Evolutionary conservation across 2,888 invertebrate genomes (phyloP), one percentile per base, ranked within the genome.

Genomic region (Drosophila longiperda): DNA sequence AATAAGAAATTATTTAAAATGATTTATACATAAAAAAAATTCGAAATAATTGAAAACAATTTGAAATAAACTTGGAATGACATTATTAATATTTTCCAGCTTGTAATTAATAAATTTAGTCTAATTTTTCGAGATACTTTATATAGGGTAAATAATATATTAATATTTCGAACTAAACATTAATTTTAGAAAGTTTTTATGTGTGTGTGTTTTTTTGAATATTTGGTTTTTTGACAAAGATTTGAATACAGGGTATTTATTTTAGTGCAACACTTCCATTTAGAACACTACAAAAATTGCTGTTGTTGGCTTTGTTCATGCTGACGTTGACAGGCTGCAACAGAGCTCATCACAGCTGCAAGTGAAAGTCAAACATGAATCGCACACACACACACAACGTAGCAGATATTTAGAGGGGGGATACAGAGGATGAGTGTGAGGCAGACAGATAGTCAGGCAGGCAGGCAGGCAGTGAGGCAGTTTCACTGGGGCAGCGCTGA

Each of bases 331-430:
- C 77, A 81, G 77, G 72, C 78, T 23, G 74, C 78, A 73, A 54
- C 63, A 52, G 59, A 66, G 67, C 78, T 74, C 87, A 81, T 86
- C 89, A 75, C 83, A 85, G 82, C 82, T 86, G 89, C 87, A 72
- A 89, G 87, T 89, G 89, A 86, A 86, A 86, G 86, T 89, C 84
- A 79, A 89, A 86, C 78, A 86, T 72, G 82, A 74, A 79, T 73
- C 54, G 66, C 71, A 64, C 63, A 45, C 58, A 55, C 66, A 36
- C 50, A 64, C 66, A 49, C 48, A 66, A 59, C 59, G 69, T 73
- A 66, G 63, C 61, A 67, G 72, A 67, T 67, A 78, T 70, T 80
- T 75, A 65, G 69, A 29, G 32, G 29, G 34, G 8, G 29, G 55
- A n/a, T 23, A 20, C 26, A 33, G 61, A 26, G 23, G 29, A 42